phyloP scores from a whole-genome alignment of 2,113 vertebrate genomes.

The Arenaria interpres region DNA sequence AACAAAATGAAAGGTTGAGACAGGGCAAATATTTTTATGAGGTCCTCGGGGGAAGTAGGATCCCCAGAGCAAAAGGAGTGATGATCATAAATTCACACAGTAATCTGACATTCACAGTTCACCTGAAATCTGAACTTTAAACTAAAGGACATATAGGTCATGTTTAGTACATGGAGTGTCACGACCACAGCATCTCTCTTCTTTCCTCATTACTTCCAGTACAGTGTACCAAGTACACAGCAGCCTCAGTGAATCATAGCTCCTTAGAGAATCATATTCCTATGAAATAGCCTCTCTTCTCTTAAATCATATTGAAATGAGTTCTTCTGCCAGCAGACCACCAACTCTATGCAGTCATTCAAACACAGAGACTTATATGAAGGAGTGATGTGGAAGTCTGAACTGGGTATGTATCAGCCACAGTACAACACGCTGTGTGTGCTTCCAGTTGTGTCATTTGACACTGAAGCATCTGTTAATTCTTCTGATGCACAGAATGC shows the following conservation, averaged over 20 bases:
- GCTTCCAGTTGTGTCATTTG: neutral
- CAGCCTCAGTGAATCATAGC: neutral
- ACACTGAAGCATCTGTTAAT: neutral
- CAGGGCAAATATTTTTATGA: conserved; percentile 55
- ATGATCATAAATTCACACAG: conserved; percentile 22
- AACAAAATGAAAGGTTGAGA: conserved; percentile 42
- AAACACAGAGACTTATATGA: neutral
- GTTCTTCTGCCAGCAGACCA: neutral
- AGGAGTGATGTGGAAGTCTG: neutral
- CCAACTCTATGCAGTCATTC: neutral
- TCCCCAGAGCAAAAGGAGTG: conserved; percentile 17
- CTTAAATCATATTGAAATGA: neutral
- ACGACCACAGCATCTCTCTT: neutral
- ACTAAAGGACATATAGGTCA: neutral
- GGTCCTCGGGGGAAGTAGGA: neutral
- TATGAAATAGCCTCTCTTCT: neutral
- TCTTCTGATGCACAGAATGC: neutral
- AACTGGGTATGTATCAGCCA: neutral
- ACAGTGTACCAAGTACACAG: neutral
- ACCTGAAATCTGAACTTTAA: conserved; percentile 34
- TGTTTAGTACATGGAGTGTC: neutral
- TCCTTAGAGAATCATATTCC: neutral
- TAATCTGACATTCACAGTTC: conserved; percentile 36
- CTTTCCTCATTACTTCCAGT: neutral
- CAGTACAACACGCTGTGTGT: neutral